Evolutionary conservation across 2,797 vertebrate species (phyloP), one percentile per base, ranked within the genome.

Genomic region (Helarctos malayanus): DNA sequence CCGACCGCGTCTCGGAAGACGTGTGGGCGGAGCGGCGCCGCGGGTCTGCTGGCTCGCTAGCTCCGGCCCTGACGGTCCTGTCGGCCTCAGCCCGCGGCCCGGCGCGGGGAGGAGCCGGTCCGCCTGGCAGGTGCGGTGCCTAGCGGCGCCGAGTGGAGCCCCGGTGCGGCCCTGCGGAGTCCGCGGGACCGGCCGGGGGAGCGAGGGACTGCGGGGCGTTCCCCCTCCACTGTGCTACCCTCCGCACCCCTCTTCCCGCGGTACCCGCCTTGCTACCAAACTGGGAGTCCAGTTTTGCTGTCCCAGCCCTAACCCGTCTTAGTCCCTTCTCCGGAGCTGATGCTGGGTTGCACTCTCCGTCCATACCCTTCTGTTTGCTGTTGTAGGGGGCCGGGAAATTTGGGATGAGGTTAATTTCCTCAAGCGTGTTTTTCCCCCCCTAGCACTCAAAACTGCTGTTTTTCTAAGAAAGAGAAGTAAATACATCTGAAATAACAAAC

Each of bases 21-120:
- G 52, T 25, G 85, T 65, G 90, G 65, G 95, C 95, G 85, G 80
- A 61, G 75, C 89, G 92, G 95, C 71, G 52, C 49, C 6, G 35
- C n/a, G 52, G 78, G 32, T 29, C 41, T 23, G 38, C 61, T 1
- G 0, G 61, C 38, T 69, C 18, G 14, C 82, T 27, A 32, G 49
- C 52, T 25, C 76, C 59, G 65, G 96, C 35, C 92, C 63, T 41
- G 15, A 59, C 49, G n/a, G 32, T 13, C 21, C 38, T 16, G 18
- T 23, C 92, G 88, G 95, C 95, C 88, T 54, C 91, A 65, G 82
- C 83, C 88, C 32, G 83, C 29, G 93, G 5, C 3, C 35, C 3
- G 35, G 47, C 21, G 38, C 11, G 23, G 68, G 25, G 63, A 78
- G 88, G 61, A 9, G 84, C 63, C 27, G 92, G 88, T 56, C 65